A percentile compares a stretch with the other conserved stretches of the same genome.
Evolutionary conservation across 2,888 invertebrate species (phyloP).

Genomic region (Vannuccia rotundouncinata): DNA sequence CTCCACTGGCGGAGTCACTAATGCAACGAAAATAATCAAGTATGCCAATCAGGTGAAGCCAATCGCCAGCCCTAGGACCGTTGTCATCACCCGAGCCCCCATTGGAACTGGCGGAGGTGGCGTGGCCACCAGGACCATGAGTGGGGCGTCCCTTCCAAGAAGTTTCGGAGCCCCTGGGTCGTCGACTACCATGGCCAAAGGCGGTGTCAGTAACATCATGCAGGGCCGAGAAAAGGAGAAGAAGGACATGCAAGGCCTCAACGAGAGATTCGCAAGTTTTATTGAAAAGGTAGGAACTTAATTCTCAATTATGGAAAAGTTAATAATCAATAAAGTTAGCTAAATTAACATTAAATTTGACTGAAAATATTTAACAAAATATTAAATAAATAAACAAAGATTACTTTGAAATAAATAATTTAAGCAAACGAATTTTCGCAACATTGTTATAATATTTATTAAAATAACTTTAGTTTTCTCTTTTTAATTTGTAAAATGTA

Average conservation of each 20-base stretch:
- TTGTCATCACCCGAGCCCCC: background rate
- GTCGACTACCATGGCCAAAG: background rate
- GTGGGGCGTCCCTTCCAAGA: conserved; percentile 1
- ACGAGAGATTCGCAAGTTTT: conserved; percentile 60
- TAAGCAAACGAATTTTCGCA: too few species aligned
- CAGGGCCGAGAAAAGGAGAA: conserved; percentile 58
- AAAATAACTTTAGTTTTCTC: too few species aligned
- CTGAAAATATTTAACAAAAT: too few species aligned
- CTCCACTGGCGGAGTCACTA: too few species aligned
- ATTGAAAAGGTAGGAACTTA: conserved; percentile 58
- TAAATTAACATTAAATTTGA: too few species aligned
- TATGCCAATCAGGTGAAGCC: conserved; percentile 12
- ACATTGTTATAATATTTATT: too few species aligned
- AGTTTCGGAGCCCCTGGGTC: conserved; percentile 29
- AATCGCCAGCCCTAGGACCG: conserved; percentile 2
- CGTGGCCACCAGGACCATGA: background rate
- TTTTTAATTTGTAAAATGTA: too few species aligned
- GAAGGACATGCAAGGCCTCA: conserved; percentile 59
- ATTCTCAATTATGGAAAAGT: too few species aligned
- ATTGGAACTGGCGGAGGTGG: background rate
- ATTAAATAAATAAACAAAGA: too few species aligned
- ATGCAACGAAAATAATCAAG: too few species aligned
- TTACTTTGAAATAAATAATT: too few species aligned
- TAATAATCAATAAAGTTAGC: too few species aligned
- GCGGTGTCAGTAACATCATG: conserved; percentile 54